Conservation (phyloP, 2,113 vertebrate genomes). For the Murina feae region DNA sequence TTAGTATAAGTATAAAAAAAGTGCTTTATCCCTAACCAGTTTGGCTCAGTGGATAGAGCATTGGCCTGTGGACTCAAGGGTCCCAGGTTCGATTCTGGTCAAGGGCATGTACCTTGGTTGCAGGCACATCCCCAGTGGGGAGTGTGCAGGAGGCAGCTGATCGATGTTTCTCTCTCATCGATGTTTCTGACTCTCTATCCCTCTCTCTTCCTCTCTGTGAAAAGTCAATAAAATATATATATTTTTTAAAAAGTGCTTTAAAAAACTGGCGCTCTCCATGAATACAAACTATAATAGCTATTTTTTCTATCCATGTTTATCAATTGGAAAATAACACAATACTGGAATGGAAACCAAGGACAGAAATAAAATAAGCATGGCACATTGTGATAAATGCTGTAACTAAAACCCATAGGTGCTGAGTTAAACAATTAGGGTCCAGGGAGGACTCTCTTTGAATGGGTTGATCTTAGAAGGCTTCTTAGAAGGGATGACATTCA, state of each 20-base stretch:
- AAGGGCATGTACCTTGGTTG: no score
- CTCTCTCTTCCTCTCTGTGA: no score
- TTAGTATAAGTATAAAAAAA: background rate
- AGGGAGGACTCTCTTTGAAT: background rate
- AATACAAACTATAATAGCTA: background rate
- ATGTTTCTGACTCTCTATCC: no score
- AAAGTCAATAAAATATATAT: no score
- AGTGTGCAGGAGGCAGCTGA: no score
- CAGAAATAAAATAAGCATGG: background rate
- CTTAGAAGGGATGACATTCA: background rate
- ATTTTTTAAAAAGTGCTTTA: background rate
- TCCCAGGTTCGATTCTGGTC: no score
- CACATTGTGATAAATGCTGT: background rate
- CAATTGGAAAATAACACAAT: background rate
- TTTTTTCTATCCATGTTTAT: background rate
- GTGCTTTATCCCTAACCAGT: no score
- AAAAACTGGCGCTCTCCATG: background rate
- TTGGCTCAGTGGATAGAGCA: no score
- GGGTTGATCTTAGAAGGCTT: background rate
- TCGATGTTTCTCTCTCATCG: no score
- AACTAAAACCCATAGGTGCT: background rate
- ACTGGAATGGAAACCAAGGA: background rate
- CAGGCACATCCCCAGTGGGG: no score
- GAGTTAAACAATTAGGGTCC: background rate
- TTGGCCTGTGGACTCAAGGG: no score